phyloP scores from a whole-genome alignment of 2,113 vertebrate genomes.

The Psilopsiagon aurifrons region DNA sequence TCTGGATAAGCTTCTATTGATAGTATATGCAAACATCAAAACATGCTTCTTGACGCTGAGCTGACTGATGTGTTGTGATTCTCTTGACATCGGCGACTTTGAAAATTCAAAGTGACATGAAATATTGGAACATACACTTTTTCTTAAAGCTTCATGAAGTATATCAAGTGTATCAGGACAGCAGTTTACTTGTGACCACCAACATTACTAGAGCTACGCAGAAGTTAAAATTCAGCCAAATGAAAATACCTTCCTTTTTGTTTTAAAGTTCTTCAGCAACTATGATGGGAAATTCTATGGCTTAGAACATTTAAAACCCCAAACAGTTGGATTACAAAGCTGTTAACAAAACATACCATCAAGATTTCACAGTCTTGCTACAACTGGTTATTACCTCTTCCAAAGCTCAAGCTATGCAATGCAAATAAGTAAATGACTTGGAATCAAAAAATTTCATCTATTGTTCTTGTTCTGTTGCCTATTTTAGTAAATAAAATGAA shows the following conservation, averaged over 20 bases:
- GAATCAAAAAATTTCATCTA: neutral
- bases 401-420: neutral
- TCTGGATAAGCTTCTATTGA: neutral
- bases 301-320: neutral
- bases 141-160: neutral
- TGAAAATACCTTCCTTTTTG: neutral
- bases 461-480: neutral
- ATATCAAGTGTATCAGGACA: neutral
- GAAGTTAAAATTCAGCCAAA: neutral
- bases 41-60: neutral
- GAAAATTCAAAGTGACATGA: neutral
- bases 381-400: neutral
- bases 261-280: neutral
- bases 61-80: neutral
- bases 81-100: neutral
- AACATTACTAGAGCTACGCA: neutral
- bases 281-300: neutral
- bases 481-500: neutral
- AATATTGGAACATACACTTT: neutral
- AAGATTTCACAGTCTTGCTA: neutral
- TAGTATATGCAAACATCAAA: neutral
- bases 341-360: neutral
- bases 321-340: neutral
- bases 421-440: neutral
- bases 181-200: neutral